phyloP scores from a whole-genome alignment of 2,888 invertebrate genomes.

The Xylota sylvarum region DNA sequence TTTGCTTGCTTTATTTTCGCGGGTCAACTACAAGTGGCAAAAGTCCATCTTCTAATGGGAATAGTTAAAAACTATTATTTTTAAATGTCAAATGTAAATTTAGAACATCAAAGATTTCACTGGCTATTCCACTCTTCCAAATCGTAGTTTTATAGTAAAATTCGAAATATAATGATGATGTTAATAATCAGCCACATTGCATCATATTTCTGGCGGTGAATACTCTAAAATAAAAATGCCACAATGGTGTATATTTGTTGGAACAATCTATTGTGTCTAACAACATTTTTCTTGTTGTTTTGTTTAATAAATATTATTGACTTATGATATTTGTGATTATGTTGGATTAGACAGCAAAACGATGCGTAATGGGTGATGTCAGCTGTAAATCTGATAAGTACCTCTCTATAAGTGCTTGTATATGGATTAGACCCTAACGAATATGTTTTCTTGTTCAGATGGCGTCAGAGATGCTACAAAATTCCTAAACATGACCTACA shows the following conservation, averaged over 20 bases:
- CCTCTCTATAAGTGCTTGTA: neutral
- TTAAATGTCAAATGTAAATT: conserved; percentile 23
- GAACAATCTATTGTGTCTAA: neutral
- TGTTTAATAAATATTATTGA: neutral
- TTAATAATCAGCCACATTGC: conserved; percentile 13
- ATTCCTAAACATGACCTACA: conserved; percentile 6
- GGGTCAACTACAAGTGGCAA: neutral
- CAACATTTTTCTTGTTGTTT: neutral
- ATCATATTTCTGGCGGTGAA: conserved; percentile 21
- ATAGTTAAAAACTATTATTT: conserved; percentile 13
- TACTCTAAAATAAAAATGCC: neutral
- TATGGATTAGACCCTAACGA: neutral
- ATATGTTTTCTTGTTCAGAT: neutral
- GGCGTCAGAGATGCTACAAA: neutral
- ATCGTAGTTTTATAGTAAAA: conserved; percentile 1
- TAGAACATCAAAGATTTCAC: conserved; percentile 21
- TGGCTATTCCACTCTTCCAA: neutral
- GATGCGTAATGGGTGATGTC: neutral
- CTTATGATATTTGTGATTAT: neutral
- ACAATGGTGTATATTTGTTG: neutral
- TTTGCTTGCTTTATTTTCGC: neutral
- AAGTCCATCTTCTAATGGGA: conserved; percentile 16
- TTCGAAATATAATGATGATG: conserved; percentile 17
- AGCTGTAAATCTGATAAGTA: neutral
- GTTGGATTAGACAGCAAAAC: neutral